Base-by-base conservation (phyloP, 2,113 vertebrate species). In the Brachionichthys hirsutus region DNA sequence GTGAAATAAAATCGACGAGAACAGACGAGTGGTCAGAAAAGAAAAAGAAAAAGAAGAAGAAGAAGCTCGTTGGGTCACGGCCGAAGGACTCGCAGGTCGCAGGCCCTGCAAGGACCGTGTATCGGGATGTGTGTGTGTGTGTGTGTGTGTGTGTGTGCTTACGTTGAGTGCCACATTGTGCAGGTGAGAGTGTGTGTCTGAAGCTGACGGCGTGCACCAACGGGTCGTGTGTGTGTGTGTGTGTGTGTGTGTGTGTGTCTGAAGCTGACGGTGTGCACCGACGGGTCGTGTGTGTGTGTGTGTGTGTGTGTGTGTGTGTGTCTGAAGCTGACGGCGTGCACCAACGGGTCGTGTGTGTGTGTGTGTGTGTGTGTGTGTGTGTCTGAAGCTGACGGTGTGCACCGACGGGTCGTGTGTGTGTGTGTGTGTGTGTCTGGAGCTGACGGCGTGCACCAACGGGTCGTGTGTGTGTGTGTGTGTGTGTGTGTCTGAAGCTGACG, bases 21-120 rank as follows among this genome's bases (percentile, higher is more conserved):
- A 54, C 41, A 35, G 45, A 78, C 24, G 51, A 48, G 59, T 46
- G 15, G 49, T 46, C 16, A 52, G 42, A 49, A 53, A 49, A 20
- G 67, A 24, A 42, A 61, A 60, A 58, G 34, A 57, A 50, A 68
- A 42, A 43, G 60, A 51, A 16, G 63, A 51, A 22, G 56, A 80
- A 83, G 81, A 70, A 83, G 73, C 73, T 76, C 55, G 71, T 65
- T 73, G 78, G 82, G 84, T 80, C 77, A 73, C 66, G 69, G 80
- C 67, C 46, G 38, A 50, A 41, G 56, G 74, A 75, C 81, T 76
- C 47, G 14, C 60, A 60, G 70, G n/a, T n/a, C n/a, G n/a, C n/a
- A n/a, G n/a, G n/a, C 75, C 68, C 60, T 11, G 44, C 71, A 50
- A 76, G 79, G 71, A 71, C 53, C 35, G 51, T 75, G 65, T 54